phyloP scores from a whole-genome alignment of 2,888 invertebrate species.

The Dendrolimus houi region DNA sequence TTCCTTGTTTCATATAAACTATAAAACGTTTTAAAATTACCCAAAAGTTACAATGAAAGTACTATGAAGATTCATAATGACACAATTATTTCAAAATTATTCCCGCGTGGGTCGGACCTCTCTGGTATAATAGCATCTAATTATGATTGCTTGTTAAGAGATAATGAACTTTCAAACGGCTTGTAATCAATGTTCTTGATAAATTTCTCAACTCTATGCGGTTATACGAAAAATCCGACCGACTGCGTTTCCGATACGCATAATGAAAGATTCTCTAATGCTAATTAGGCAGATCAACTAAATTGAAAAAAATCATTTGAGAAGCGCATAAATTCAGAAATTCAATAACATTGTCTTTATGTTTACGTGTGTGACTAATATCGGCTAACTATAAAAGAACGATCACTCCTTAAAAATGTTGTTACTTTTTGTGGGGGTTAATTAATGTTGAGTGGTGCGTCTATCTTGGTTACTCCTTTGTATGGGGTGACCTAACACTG shows the following conservation, averaged over 20 bases:
- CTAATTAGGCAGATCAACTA: no score
- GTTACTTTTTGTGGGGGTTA: no score
- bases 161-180: neutral
- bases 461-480: no score
- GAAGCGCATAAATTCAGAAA: no score
- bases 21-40: neutral
- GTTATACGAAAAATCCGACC: neutral
- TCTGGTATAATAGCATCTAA: neutral
- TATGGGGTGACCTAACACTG: no score
- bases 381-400: no score
- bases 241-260: neutral
- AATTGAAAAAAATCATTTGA: no score
- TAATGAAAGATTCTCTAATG: no score
- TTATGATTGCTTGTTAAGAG: neutral
- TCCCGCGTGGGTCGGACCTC: neutral
- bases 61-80: constrained; percentile 1
- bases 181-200: neutral
- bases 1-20: neutral
- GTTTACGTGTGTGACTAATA: no score
- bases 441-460: no score
- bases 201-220: neutral
- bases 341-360: no score
- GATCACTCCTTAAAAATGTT: no score
- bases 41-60: neutral
- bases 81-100: neutral